Evolutionary conservation across 1,140 invertebrate species (phyloP).

Genomic region (Meloidogyne floridensis): DNA sequence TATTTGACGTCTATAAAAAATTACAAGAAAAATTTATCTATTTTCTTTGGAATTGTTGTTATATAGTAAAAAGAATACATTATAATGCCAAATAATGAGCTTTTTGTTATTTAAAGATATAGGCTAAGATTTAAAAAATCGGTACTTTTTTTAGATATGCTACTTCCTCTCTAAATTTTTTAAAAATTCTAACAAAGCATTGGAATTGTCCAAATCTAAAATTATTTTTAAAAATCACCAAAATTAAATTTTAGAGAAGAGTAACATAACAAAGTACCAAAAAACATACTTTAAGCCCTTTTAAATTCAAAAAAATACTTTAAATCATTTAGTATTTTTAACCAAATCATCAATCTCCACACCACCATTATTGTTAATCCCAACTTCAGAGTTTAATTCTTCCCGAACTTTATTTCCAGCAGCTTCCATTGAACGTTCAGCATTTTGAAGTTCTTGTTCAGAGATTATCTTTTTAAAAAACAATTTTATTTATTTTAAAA

Average conservation of each 20-base stretch:
- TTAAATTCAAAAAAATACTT: neutral
- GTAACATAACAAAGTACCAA: no score
- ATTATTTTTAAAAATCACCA: no score
- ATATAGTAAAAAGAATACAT: neutral
- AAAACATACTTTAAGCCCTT: no score
- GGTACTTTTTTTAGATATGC: no score
- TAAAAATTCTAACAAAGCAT: no score
- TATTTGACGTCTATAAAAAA: no score
- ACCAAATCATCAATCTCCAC: neutral
- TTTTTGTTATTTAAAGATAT: neutral
- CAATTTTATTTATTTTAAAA: neutral
- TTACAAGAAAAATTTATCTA: neutral
- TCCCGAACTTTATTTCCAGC: neutral
- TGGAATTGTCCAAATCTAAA: no score
- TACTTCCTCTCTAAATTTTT: no score
- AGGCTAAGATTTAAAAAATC: neutral
- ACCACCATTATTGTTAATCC: neutral
- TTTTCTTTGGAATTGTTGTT: no score
- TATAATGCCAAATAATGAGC: constrained; percentile 4
- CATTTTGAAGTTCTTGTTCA: neutral
- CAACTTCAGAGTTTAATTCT: neutral
- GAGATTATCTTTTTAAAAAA: neutral
- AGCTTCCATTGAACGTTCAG: neutral
- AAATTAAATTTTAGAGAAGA: no score
- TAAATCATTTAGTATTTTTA: neutral